These are phyloP conservation scores for Corydoras maculifer DNA, from an alignment of 2,113 vertebrate species.

Conservation along the genomic window DNA sequence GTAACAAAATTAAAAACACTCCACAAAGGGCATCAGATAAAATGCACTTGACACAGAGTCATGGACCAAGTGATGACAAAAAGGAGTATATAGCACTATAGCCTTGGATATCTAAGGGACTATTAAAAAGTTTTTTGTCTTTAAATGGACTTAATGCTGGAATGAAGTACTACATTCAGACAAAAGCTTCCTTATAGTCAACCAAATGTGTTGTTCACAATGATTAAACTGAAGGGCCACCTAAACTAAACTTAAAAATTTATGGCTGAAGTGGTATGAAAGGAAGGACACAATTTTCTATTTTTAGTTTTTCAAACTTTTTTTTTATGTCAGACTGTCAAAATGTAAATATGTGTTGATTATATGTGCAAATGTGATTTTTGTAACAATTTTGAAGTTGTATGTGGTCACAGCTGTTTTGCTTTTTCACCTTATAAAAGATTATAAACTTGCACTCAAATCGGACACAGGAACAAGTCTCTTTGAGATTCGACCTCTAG, in stretches of 20 bases:
- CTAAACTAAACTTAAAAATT: no score
- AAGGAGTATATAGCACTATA: conserved; percentile 9
- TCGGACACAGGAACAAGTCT: not conserved
- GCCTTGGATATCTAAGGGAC: not conserved
- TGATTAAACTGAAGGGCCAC: not conserved
- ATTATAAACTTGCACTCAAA: not conserved
- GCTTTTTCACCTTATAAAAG: not conserved
- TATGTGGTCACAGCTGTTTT: not conserved
- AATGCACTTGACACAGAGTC: conserved; percentile 10
- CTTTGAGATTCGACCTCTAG: not conserved
- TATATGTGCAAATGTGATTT: conserved; percentile 7
- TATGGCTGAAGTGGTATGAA: not conserved
- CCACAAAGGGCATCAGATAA: not conserved
- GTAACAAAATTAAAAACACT: not conserved
- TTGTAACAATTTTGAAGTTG: not conserved
- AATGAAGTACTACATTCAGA: not conserved
- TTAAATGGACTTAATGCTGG: not conserved
- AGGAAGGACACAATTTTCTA: not conserved
- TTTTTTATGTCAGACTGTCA: not conserved
- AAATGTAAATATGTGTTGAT: conserved; percentile 17
- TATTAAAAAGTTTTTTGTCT: not conserved
- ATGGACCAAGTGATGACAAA: not conserved
- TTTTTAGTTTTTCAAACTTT: not conserved
- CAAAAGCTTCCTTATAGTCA: not conserved
- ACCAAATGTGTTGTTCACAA: conserved; percentile 1